Evolutionary conservation across 64 coral and sea anemone genomes (phyloP).

Genomic region (Montipora capricornis): DNA sequence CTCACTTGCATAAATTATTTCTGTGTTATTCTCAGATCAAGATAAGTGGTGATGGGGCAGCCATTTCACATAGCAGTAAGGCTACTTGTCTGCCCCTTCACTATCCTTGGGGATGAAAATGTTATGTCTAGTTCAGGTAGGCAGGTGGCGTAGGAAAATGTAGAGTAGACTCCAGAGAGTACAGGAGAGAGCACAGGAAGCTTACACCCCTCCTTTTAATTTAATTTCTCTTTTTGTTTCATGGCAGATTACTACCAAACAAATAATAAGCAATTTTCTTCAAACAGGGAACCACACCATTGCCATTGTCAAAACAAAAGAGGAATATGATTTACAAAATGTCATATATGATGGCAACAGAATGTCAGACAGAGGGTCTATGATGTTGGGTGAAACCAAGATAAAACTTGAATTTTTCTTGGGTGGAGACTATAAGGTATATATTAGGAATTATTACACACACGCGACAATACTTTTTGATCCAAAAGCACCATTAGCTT

Average conservation of each 20-base stretch:
- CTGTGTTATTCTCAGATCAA: neutral
- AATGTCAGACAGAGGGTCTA: constrained; percentile 44
- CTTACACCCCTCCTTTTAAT: neutral
- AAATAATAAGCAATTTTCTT: constrained; percentile 17
- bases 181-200: neutral
- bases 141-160: neutral
- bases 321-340: constrained; percentile 70
- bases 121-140: neutral
- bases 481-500: neutral
- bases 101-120: neutral
- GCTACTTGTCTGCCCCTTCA: neutral
- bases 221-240: neutral
- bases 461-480: neutral
- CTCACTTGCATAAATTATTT: neutral
- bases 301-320: constrained; percentile 61
- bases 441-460: constrained; percentile 4
- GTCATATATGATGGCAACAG: constrained; percentile 65
- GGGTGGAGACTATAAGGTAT: constrained; percentile 76
- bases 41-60: constrained; percentile 2
- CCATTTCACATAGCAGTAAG: neutral
- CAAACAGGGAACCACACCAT: constrained; percentile 68
- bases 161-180: neutral
- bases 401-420: constrained; percentile 60
- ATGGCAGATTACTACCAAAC: neutral
- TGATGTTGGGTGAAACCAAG: constrained; percentile 51